Percentiles rank a stretch among this genome's conserved stretches.
Conservation (phyloP, 2,888 invertebrate species). For the Macrophya annulata region DNA sequence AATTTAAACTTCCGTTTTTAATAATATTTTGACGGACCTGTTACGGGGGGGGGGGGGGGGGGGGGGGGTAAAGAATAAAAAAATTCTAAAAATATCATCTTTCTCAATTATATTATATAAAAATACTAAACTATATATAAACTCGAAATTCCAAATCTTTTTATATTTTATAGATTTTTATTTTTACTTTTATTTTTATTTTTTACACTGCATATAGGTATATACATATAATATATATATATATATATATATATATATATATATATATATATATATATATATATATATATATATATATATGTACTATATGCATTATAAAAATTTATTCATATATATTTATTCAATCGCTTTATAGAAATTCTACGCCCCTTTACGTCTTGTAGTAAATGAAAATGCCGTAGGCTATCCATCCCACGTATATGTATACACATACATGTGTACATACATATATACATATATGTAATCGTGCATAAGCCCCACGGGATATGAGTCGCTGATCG, state of each 20-base stretch:
- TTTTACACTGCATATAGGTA: too few species aligned
- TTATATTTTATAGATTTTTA: not conserved
- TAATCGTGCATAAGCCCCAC: not conserved
- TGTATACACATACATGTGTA: not conserved
- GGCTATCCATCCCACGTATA: not conserved
- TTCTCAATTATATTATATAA: not conserved
- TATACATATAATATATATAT: too few species aligned
- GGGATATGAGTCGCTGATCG: conserved; percentile 3
- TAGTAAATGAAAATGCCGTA: not conserved
- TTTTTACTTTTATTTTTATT: too few species aligned
- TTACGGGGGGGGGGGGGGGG: too few species aligned
- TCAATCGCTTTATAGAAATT: not conserved
- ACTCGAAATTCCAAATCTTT: not conserved
- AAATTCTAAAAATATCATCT: too few species aligned
- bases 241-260: not conserved
- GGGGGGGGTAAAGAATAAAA: too few species aligned
- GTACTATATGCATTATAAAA: too few species aligned
- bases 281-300: too few species aligned
- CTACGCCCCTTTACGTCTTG: not conserved
- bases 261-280: not conserved
- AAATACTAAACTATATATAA: not conserved
- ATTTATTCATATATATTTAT: not conserved
- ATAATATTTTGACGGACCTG: not conserved
- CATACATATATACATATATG: not conserved
- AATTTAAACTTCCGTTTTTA: not conserved